Percentiles rank a stretch among this genome's conserved stretches.
phyloP scores from a whole-genome alignment of 2,113 vertebrate genomes.

The Tonatia bakeri region DNA sequence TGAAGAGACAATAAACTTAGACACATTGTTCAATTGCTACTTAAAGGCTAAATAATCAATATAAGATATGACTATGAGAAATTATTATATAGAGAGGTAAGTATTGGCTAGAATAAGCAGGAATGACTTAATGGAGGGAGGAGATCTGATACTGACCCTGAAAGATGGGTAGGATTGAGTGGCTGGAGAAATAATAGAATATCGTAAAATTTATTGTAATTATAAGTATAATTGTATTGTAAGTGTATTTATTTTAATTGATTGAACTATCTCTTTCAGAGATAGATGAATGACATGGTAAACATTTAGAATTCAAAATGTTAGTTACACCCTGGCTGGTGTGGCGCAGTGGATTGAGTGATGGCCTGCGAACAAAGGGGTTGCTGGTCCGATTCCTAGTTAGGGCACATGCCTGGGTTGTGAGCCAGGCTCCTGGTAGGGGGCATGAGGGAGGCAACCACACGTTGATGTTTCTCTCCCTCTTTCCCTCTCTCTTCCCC shows the following conservation, averaged over 20 bases:
- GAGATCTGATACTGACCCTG: neutral
- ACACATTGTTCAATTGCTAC: neutral
- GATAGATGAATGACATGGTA: neutral
- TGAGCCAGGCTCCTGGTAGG: too few relatives aligned
- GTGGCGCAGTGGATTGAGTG: too few relatives aligned
- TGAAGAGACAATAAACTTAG: neutral
- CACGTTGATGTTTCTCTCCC: too few relatives aligned
- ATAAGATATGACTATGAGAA: neutral
- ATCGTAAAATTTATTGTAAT: neutral
- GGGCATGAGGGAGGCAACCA: too few relatives aligned
- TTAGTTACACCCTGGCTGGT: neutral
- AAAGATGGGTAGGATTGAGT: neutral
- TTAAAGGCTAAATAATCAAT: neutral
- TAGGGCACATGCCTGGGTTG: too few relatives aligned
- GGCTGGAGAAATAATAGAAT: neutral
- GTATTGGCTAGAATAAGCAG: neutral
- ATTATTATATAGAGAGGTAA: neutral
- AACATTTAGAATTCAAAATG: constrained; percentile 17
- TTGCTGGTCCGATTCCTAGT: too few relatives aligned
- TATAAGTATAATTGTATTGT: too few relatives aligned
- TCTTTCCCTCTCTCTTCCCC: too few relatives aligned
- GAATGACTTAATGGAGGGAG: neutral
- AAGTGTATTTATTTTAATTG: too few relatives aligned
- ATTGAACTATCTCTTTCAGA: neutral
- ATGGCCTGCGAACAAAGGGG: too few relatives aligned